Conservation (phyloP, 2,113 vertebrate species). For the Grammomys dolichurus region DNA sequence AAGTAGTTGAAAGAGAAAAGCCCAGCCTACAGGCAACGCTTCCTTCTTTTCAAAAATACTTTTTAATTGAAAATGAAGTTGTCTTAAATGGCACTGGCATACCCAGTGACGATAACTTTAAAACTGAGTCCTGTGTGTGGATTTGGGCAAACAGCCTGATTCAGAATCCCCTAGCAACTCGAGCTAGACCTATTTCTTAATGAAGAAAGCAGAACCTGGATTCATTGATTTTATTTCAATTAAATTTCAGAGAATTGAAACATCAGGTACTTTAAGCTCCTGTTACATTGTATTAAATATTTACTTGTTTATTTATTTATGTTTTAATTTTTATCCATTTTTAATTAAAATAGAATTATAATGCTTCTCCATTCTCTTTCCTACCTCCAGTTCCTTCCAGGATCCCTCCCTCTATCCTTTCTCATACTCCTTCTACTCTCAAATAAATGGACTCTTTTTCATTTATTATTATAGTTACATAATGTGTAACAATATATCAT, state of each 20-base stretch:
- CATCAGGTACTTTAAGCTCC: not conserved
- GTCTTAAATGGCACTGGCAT: not conserved
- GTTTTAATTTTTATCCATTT: not conserved
- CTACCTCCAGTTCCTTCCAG: not conserved
- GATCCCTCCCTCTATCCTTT: not conserved
- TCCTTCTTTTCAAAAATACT: not conserved
- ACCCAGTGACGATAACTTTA: rapidly evolving
- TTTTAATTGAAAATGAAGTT: not conserved
- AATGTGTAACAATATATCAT: not conserved
- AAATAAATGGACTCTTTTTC: not conserved
- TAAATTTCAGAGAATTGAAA: not conserved
- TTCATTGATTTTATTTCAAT: not conserved
- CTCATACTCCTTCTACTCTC: not conserved
- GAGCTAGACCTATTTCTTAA: slow-evolving; percentile 5
- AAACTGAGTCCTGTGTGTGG: not conserved
- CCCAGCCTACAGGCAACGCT: not conserved
- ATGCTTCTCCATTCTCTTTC: not conserved
- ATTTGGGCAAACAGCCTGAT: not conserved
- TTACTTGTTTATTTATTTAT: not conserved
- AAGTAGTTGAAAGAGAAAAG: not conserved
- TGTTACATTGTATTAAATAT: not conserved
- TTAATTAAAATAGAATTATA: not conserved
- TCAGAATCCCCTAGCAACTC: not conserved
- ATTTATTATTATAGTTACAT: not conserved
- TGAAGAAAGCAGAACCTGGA: not conserved